These are phyloP conservation scores for Ryuthela nishihirai DNA, from an alignment of 2,888 invertebrate genomes.

Conservation along the genomic window DNA sequence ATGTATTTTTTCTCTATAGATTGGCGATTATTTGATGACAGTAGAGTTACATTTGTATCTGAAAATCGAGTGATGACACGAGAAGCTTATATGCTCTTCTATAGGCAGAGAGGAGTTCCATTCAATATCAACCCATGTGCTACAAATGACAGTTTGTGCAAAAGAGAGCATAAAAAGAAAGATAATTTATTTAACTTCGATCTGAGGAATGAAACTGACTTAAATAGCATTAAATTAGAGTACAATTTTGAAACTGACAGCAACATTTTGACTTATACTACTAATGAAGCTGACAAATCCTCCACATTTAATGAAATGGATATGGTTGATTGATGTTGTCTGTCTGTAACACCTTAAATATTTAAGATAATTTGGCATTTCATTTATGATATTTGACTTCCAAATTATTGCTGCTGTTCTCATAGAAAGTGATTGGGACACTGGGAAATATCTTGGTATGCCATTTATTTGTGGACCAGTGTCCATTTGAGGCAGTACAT, in stretches of 20 bases:
- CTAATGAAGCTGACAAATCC: no score
- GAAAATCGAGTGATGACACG: slow-evolving; percentile 44
- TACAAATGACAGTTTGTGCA: neutral
- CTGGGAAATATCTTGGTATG: no score
- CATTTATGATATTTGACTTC: no score
- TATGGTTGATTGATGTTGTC: no score
- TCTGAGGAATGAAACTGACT: neutral
- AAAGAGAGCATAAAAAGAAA: neutral
- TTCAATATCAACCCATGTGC: neutral
- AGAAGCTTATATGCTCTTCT: slow-evolving; percentile 50
- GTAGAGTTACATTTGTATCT: slow-evolving; percentile 45
- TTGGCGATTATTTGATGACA: slow-evolving; percentile 51
- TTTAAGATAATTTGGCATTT: neutral
- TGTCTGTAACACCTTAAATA: neutral
- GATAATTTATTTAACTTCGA: neutral
- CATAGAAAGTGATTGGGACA: no score
- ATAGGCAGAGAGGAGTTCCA: slow-evolving; percentile 44
- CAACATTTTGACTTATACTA: no score
- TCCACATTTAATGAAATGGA: no score
- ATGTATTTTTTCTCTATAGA: slow-evolving; percentile 41
- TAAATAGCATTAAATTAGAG: no score
- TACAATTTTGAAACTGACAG: no score
- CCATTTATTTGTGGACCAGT: no score
- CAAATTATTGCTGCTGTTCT: no score
- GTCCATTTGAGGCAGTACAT: no score